Evolutionary conservation across 1,140 invertebrate species (phyloP).

Genomic region (Zophobas morio): DNA sequence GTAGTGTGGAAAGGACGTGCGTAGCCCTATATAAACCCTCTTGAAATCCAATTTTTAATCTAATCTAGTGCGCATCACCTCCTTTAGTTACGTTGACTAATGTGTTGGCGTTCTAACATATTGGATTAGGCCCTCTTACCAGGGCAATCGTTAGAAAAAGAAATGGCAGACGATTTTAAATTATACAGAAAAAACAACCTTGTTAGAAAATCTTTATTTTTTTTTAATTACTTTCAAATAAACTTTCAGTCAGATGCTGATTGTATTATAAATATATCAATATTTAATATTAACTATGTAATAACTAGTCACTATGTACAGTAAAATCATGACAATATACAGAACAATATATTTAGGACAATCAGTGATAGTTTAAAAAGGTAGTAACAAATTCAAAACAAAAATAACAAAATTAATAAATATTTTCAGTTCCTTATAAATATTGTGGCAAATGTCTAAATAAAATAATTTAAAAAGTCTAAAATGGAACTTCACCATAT

Average conservation of each 20-base stretch:
- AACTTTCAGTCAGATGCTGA: slow-evolving; percentile 65
- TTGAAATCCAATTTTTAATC: too few species aligned
- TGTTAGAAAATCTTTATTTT: slow-evolving; percentile 63
- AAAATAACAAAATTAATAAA: slow-evolving; percentile 47
- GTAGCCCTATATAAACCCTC: too few species aligned
- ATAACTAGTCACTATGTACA: slow-evolving; percentile 61
- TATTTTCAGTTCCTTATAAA: slow-evolving; percentile 44
- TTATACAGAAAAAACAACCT: not conserved
- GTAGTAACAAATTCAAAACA: slow-evolving; percentile 57
- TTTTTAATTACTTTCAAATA: slow-evolving; percentile 63
- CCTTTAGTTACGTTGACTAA: too few species aligned
- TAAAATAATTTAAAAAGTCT: slow-evolving; percentile 41
- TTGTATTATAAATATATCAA: slow-evolving; percentile 67
- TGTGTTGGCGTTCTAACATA: too few species aligned
- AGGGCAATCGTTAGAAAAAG: too few species aligned
- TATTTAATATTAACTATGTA: slow-evolving; percentile 63
- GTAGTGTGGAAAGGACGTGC: too few species aligned
- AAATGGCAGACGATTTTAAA: too few species aligned
- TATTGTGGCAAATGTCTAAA: slow-evolving; percentile 37
- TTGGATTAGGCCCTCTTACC: too few species aligned
- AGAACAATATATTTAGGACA: slow-evolving; percentile 60
- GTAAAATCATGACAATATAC: slow-evolving; percentile 61
- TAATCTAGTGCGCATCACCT: too few species aligned
- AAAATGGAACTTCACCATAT: slow-evolving; percentile 41
- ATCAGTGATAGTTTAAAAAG: slow-evolving; percentile 58